These are phyloP conservation scores for Pantelozetes paolii DNA, from an alignment of 2,888 invertebrate genomes.

Conservation along the genomic window DNA sequence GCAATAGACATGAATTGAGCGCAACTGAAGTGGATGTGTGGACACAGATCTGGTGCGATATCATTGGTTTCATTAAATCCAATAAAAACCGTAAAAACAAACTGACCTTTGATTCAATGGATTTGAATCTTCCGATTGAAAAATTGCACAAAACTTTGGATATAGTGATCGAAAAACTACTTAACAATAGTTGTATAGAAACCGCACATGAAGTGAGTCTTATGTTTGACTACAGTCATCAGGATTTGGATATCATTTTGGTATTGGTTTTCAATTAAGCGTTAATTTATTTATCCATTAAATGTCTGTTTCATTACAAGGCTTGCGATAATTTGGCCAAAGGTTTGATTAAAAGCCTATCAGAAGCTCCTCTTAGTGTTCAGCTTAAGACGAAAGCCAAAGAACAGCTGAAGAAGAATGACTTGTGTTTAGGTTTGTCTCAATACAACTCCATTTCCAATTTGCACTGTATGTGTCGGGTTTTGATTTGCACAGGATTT, in stretches of 20 bases:
- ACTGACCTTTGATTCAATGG: neutral
- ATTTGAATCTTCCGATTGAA: neutral
- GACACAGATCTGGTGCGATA: constrained; percentile 28
- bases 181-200: constrained; percentile 26
- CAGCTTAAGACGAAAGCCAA: constrained; percentile 34
- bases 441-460: no score
- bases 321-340: constrained; percentile 36
- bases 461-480: no score
- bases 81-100: neutral
- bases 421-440: neutral
- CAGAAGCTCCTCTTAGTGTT: constrained; percentile 36
- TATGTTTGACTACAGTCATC: constrained; percentile 34
- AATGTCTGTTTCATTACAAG: neutral
- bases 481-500: constrained; percentile 20
- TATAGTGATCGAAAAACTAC: constrained; percentile 35
- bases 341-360: constrained; percentile 23
- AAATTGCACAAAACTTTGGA: neutral
- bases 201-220: constrained; percentile 23
- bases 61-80: constrained; percentile 7
- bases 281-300: constrained; percentile 13
- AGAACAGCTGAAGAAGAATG: neutral
- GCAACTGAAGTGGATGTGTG: neutral
- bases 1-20: neutral
- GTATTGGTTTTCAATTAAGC: neutral
- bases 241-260: constrained; percentile 38